Evolutionary conservation across 2,888 invertebrate species (phyloP), one percentile per base, ranked within the genome.

Genomic region (Leucophora obtusa): DNA sequence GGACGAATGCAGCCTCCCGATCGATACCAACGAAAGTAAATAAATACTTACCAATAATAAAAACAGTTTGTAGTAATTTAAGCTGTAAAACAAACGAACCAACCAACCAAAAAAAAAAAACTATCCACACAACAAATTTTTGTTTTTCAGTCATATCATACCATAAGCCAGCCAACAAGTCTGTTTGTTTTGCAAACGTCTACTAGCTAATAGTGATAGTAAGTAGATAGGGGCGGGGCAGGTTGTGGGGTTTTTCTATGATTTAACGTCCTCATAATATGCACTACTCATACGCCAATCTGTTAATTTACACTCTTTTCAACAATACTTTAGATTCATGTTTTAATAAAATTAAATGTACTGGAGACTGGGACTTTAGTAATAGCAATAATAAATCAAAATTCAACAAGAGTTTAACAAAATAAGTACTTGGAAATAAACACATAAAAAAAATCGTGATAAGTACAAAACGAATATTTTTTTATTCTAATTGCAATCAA

Each of bases 1-100:
- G 21, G 14, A 56, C 14, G 9, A 53, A 60, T 58, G 11, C 69
- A 81, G 73, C 77, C 50, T 73, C 77, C 72, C 69, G 35, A 11
- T 63, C 72, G 47, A 11, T 51, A 47, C 15, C 18, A 47, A 62
- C 50, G 21, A 63, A 24, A 11, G 50, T 51, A 62, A 63, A 56
- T 53, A 35, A 59, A 50, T 17, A 33, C 43, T 47, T 47, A 24
- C n/a, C 56, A 56, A 33, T 18, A 24, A 14, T 8, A 21, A 21
- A 56, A 14, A 56, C 33, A 56, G 28, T 56, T 56, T 15, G 15
- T 5, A n/a, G 43, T 47, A 1, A 14, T 47, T 47, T 47, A 7
- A 47, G 43, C 43, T 5, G 6, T 14, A 38, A 28, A 10, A 38
- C 38, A 14, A 38, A 38, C 38, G 38, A 47, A n/a, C 43, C 43